Evolutionary conservation across 2,113 vertebrate genomes (phyloP), one percentile per base, ranked within the genome.

Genomic region (Cephalopholis sonnerati): DNA sequence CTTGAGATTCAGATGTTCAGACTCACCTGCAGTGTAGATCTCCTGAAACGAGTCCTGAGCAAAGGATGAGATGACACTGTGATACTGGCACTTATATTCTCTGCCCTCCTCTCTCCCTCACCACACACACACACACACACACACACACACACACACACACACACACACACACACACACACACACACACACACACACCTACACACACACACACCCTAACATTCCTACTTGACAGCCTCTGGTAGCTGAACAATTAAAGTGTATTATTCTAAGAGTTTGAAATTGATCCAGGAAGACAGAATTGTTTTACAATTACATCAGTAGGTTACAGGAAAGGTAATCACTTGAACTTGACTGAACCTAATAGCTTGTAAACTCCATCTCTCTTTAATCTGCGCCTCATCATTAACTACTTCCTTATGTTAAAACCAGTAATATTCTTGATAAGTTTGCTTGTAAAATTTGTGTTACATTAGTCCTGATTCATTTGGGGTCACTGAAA

Each of bases 21-120:
- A 74, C 74, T 77, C n/a, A 83, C 67, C 81, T 69, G 55, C 29
- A 27, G 44, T 20, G 11, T 18, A 48, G 27, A 59, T 15, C 32
- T 36, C 22, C 25, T 74, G 54, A 13, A 54, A 59, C 10, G 29
- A 54, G 50, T 29, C 11, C 53, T 24, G 27, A 69, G 18, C 62
- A 17, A 3, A 61, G 17, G 22, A 16, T 82, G 68, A 51, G 3
- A 25, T 11, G 32, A 17, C 22, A 20, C 66, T 54, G 53, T 22
- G 36, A 25, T 2, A 8, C 53, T 36, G 27, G 16, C 3, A 24
- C n/a, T 72, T 77, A 65, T 48, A 85, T 53, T 4, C 0, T 16
- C 3, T 18, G 4, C 4, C 32, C 24, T 3, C 18, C 18, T 32
- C 7, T 62, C 10, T 20, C 18, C 11, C 51, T 39, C n/a, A n/a